These are phyloP conservation scores for Lasiurus borealis DNA, from an alignment of 2,113 vertebrate genomes.

Conservation along the genomic window DNA sequence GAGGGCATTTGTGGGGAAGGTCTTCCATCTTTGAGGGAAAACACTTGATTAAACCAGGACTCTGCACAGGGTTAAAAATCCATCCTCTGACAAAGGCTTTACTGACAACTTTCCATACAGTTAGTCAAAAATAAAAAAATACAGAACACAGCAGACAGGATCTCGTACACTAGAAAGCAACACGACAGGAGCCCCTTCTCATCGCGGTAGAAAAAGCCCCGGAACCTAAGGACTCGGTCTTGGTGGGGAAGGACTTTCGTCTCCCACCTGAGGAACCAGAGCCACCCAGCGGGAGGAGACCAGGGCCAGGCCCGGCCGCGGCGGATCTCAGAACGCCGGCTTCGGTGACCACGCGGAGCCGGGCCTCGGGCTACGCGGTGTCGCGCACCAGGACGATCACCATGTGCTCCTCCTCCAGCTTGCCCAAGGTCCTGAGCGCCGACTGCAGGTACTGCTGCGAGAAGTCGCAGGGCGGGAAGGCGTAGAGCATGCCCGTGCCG, in stretches of 20 bases:
- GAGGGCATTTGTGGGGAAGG: not conserved
- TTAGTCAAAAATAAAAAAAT: slow-evolving; percentile 90
- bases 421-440: slow-evolving; percentile 95
- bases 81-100: slow-evolving; percentile 91
- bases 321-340: slow-evolving; percentile 84
- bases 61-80: slow-evolving; percentile 89
- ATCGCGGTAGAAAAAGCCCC: slow-evolving; percentile 77
- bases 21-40: slow-evolving; percentile 1
- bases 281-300: slow-evolving; percentile 72
- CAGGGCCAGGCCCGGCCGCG: not conserved
- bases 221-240: slow-evolving; percentile 82
- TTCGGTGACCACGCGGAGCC: slow-evolving; percentile 82
- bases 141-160: slow-evolving; percentile 90
- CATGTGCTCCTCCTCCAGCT: slow-evolving; percentile 98
- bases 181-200: slow-evolving; percentile 86
- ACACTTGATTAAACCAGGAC: slow-evolving; percentile 83
- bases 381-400: slow-evolving; percentile 97
- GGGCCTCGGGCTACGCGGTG: slow-evolving; percentile 90
- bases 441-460: slow-evolving; percentile 97
- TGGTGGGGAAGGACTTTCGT: slow-evolving; percentile 59
- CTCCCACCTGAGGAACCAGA: slow-evolving; percentile 74
- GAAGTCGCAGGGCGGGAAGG: slow-evolving; percentile 97
- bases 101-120: slow-evolving; percentile 91
- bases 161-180: slow-evolving; percentile 88
- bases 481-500: slow-evolving; percentile 96